phyloP scores from a whole-genome alignment of 1,140 invertebrate species.

The Papilio dardanus region DNA sequence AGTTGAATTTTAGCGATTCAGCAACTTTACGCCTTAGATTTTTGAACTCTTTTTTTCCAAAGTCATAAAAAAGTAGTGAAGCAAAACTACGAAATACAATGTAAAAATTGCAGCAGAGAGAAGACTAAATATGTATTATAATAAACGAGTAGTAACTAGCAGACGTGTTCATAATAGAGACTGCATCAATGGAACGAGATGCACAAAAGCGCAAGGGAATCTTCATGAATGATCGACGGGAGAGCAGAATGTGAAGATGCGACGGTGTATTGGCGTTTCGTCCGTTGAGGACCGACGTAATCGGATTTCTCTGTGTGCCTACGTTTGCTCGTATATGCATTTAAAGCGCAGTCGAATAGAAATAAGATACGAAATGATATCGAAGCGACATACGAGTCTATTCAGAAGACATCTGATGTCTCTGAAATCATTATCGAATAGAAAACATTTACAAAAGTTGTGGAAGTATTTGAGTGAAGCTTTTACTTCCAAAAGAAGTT shows the following conservation, averaged over 20 bases:
- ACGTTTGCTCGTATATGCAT: conserved; percentile 28
- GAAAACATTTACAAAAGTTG: not conserved
- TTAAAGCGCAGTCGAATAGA: conserved; percentile 24
- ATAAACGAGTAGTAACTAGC: not conserved
- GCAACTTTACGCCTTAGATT: too few relatives aligned
- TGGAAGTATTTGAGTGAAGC: not conserved
- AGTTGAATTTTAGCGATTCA: too few relatives aligned
- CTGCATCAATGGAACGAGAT: conserved; percentile 1
- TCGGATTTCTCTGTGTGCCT: conserved; percentile 46
- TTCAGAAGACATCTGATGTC: conserved; percentile 3
- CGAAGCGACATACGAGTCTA: conserved; percentile 7
- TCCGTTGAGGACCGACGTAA: conserved; percentile 47
- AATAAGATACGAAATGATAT: conserved; percentile 32
- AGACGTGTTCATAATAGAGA: not conserved
- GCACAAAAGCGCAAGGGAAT: conserved; percentile 43
- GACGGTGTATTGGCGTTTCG: conserved; percentile 45
- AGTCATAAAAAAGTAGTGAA: too few relatives aligned
- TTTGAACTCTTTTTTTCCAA: too few relatives aligned
- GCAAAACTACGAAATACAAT: not conserved
- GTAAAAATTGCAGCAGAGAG: not conserved
- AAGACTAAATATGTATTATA: not conserved
- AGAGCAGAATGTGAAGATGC: conserved; percentile 47
- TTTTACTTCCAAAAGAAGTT: not conserved
- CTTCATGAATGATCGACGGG: conserved; percentile 46
- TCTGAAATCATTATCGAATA: conserved; percentile 21